These are phyloP conservation scores for Thalassophryne amazonica DNA, from an alignment of 2,797 vertebrate genomes.

Conservation along the genomic window DNA sequence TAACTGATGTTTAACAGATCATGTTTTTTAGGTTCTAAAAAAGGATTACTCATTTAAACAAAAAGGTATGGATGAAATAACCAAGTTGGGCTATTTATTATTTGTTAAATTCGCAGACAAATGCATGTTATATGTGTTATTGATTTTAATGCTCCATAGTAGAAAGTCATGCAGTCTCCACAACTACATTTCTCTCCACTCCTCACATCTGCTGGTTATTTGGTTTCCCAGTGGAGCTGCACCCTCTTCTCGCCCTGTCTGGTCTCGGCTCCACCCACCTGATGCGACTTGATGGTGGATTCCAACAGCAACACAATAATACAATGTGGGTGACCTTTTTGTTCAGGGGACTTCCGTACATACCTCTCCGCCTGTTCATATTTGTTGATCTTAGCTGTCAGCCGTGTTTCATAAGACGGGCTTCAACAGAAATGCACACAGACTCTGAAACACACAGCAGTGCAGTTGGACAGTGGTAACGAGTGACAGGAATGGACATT, in stretches of 20 bases:
- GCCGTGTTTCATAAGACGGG: conserved; percentile 22
- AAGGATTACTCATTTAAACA: no score
- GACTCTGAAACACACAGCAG: background rate
- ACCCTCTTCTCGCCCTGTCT: conserved; percentile 31
- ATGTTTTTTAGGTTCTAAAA: no score
- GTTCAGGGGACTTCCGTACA: conserved; percentile 43
- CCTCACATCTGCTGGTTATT: conserved; percentile 41
- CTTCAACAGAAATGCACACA: conserved; percentile 5
- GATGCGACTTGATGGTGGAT: conserved; percentile 5
- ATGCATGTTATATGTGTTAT: no score
- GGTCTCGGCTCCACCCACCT: conserved; percentile 22
- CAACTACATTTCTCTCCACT: no score
- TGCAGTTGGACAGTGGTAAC: conserved; percentile 8
- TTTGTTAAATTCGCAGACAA: no score
- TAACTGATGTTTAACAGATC: no score
- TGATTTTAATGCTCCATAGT: no score
- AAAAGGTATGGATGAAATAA: no score
- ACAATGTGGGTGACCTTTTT: conserved; percentile 38
- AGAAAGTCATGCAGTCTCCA: no score
- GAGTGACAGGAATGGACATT: conserved; percentile 18
- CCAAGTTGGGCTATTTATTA: no score
- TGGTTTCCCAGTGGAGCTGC: conserved; percentile 25
- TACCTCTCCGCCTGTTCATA: conserved; percentile 38
- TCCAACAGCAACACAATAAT: conserved; percentile 23
- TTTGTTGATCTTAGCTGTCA: conserved; percentile 59